Percentiles rank a stretch among this genome's conserved stretches.
Conservation (phyloP, 2,113 vertebrate genomes). For the Ictidomys tridecemlineatus region DNA sequence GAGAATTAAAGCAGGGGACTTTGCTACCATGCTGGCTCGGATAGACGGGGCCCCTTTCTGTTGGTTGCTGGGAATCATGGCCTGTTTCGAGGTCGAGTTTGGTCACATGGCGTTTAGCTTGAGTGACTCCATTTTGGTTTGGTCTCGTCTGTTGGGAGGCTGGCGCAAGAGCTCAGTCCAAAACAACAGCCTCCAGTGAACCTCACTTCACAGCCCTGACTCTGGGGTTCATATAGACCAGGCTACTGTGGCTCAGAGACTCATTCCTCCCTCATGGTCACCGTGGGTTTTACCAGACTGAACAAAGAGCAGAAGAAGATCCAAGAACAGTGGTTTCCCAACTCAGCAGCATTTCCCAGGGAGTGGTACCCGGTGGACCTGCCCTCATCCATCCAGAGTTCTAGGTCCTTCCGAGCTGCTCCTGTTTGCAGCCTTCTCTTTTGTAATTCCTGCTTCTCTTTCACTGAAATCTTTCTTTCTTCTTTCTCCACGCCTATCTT, state of each 20-base stretch:
- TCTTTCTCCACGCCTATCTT: background rate
- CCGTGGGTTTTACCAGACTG: background rate
- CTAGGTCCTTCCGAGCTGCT: background rate
- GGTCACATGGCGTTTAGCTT: background rate
- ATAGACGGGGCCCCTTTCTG: background rate
- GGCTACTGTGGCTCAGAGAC: background rate
- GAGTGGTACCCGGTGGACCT: background rate
- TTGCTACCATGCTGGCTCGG: background rate
- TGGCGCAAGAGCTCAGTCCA: too few species aligned
- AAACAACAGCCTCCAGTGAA: background rate
- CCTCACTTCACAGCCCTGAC: background rate
- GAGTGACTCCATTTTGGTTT: background rate
- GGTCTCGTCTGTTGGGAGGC: background rate
- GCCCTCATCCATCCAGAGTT: background rate
- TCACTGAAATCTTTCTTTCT: background rate
- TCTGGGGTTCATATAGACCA: background rate
- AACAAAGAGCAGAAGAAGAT: background rate
- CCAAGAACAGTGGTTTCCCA: background rate
- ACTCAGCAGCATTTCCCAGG: background rate
- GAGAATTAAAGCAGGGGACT: too few species aligned
- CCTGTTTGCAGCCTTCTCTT: background rate
- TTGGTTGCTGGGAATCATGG: background rate
- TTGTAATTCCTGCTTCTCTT: background rate
- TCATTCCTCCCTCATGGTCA: background rate
- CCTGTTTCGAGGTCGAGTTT: background rate